Evolutionary conservation across 1,140 invertebrate genomes (phyloP).

Genomic region (Drosophila ananassae): DNA sequence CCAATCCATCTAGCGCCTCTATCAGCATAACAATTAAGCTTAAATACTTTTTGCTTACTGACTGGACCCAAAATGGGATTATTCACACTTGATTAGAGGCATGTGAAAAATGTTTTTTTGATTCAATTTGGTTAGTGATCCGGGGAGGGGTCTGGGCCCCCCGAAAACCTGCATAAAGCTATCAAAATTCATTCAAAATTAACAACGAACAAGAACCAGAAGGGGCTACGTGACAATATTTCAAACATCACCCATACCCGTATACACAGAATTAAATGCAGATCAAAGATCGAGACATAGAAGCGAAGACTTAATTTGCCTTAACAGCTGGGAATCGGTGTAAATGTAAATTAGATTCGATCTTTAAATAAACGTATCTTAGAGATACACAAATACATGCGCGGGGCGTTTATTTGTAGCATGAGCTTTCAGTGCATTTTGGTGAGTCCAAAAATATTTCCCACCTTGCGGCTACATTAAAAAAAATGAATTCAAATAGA

Average conservation of each 20-base stretch:
- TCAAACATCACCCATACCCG: slow-evolving; percentile 1
- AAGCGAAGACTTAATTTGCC: slow-evolving; percentile 9
- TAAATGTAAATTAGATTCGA: slow-evolving; percentile 38
- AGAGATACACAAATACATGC: background rate
- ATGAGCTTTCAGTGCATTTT: slow-evolving; percentile 69
- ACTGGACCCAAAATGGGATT: slow-evolving; percentile 70
- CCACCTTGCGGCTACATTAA: slow-evolving; percentile 44
- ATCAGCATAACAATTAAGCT: slow-evolving; percentile 82
- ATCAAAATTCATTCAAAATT: slow-evolving; percentile 69
- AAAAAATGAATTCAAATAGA: slow-evolving; percentile 67
- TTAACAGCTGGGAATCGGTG: slow-evolving; percentile 12
- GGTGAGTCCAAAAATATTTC: slow-evolving; percentile 35
- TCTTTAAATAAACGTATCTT: slow-evolving; percentile 22
- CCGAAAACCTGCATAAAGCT: slow-evolving; percentile 33
- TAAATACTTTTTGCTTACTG: slow-evolving; percentile 67
- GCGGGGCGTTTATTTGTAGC: slow-evolving; percentile 4
- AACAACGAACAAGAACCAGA: slow-evolving; percentile 6
- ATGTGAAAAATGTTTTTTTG: slow-evolving; percentile 62
- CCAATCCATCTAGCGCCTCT: slow-evolving; percentile 80
- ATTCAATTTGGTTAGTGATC: background rate
- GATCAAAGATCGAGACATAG: slow-evolving; percentile 18
- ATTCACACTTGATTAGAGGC: slow-evolving; percentile 78
- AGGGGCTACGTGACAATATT: slow-evolving; percentile 67
- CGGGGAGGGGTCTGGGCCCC: background rate
- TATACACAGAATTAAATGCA: slow-evolving; percentile 19